Evolutionary conservation across 2,113 vertebrate genomes (phyloP).

Genomic region (Glaucidium brasilianum): DNA sequence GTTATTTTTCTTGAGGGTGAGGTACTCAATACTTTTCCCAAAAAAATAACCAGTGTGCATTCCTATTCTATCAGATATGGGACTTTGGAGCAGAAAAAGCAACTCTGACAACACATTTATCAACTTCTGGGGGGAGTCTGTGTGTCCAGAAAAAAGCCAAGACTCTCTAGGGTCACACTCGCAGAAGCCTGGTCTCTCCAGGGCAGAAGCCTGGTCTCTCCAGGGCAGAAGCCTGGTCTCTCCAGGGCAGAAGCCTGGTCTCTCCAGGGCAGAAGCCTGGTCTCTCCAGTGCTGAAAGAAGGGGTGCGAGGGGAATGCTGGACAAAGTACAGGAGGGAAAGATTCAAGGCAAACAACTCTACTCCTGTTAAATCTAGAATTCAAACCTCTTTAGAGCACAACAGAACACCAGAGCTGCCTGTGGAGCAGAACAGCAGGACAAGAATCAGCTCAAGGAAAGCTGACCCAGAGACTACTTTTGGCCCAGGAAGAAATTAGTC

Average conservation of each 20-base stretch:
- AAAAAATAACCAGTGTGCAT: neutral
- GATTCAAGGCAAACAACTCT: neutral
- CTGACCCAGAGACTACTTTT: neutral
- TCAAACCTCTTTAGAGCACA: neutral
- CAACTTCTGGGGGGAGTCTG: neutral
- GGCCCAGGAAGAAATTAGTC: neutral
- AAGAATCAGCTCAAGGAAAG: neutral
- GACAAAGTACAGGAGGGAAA: neutral
- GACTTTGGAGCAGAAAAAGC: neutral
- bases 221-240: no score
- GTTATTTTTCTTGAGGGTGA: neutral
- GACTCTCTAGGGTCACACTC: no score
- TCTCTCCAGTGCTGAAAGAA: neutral
- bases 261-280: neutral
- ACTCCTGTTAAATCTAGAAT: neutral
- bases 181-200: neutral
- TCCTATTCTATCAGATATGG: neutral
- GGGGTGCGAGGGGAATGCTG: rapidly evolving
- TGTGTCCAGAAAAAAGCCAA: neutral
- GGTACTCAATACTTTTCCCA: neutral
- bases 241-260: neutral
- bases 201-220: no score
- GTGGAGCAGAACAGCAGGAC: neutral
- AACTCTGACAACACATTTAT: neutral
- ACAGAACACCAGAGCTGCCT: neutral